A percentile compares a stretch with the other conserved stretches of the same genome.
Conservation (phyloP, 2,888 invertebrate genomes). For the Sphinx pinastri region DNA sequence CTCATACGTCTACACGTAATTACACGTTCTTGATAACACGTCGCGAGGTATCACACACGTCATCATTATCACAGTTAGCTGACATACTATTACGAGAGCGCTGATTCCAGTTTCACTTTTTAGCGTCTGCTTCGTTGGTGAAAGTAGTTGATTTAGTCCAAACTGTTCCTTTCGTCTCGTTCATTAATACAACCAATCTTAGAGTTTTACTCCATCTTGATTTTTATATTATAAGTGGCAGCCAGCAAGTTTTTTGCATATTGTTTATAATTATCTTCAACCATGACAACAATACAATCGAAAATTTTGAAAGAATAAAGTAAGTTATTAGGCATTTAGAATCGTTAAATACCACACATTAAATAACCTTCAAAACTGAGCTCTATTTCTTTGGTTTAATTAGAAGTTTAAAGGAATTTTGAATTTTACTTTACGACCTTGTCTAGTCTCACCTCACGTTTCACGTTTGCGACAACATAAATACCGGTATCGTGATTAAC, state of each 20-base stretch:
- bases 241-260: too few relatives aligned
- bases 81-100: slow-evolving; percentile 56
- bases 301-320: too few relatives aligned
- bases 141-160: slow-evolving; percentile 73
- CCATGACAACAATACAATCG: too few relatives aligned
- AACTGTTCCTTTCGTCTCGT: slow-evolving; percentile 74
- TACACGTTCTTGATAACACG: neutral
- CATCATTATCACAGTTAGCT: slow-evolving; percentile 63
- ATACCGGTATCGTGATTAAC: slow-evolving; percentile 2
- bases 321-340: too few relatives aligned
- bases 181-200: slow-evolving; percentile 35
- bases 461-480: slow-evolving; percentile 15
- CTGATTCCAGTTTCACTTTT: slow-evolving; percentile 80
- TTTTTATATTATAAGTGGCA: neutral
- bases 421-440: neutral
- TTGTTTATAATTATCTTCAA: too few relatives aligned
- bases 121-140: slow-evolving; percentile 69
- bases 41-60: slow-evolving; percentile 1
- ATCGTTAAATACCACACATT: too few relatives aligned
- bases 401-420: too few relatives aligned
- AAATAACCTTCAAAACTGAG: too few relatives aligned
- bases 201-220: neutral
- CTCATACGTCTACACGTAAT: neutral
- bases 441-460: slow-evolving; percentile 10
- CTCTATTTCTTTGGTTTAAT: too few relatives aligned